Conservation (phyloP, 1,140 invertebrate species). For the Mesaphorura yosii region DNA sequence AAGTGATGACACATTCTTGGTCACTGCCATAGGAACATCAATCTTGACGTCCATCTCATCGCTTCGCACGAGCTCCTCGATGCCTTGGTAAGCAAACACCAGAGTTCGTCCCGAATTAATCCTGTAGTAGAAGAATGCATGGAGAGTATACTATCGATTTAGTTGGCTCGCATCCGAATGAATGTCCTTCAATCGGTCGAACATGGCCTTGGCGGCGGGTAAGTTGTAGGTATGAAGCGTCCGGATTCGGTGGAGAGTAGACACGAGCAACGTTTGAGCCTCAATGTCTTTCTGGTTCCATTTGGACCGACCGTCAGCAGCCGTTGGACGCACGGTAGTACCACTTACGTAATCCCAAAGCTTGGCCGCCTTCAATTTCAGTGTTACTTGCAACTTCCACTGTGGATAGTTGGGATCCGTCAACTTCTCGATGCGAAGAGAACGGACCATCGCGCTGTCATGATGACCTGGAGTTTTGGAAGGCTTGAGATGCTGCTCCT, state of each 20-base stretch:
- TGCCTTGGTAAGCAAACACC: not conserved
- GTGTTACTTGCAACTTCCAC: slow-evolving; percentile 5
- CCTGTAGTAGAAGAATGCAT: slow-evolving; percentile 8
- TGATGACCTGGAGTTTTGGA: too few relatives aligned
- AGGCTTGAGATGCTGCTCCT: too few relatives aligned
- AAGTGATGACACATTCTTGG: slow-evolving; percentile 9
- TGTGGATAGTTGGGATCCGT: too few relatives aligned
- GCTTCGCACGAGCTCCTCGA: slow-evolving; percentile 5
- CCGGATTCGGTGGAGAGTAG: slow-evolving; percentile 26
- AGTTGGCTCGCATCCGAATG: slow-evolving; percentile 20
- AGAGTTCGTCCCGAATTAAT: not conserved
- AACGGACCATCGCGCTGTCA: too few relatives aligned
- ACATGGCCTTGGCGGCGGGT: slow-evolving; percentile 33
- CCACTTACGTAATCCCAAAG: slow-evolving; percentile 5
- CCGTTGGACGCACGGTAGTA: not conserved
- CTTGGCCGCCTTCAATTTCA: slow-evolving; percentile 1
- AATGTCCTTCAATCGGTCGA: slow-evolving; percentile 32
- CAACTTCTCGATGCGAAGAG: too few relatives aligned
- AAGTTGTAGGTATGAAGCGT: slow-evolving; percentile 33
- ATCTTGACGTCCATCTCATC: slow-evolving; percentile 7
- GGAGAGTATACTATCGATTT: slow-evolving; percentile 8
- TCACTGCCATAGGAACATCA: not conserved
- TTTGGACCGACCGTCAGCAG: not conserved
- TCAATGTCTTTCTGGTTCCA: slow-evolving; percentile 28
- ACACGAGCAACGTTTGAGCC: slow-evolving; percentile 29